A percentile compares a stretch with the other conserved stretches of the same genome.
These are phyloP conservation scores for Plestiodon gilberti DNA, from an alignment of 2,113 vertebrate genomes.

Conservation along the genomic window DNA sequence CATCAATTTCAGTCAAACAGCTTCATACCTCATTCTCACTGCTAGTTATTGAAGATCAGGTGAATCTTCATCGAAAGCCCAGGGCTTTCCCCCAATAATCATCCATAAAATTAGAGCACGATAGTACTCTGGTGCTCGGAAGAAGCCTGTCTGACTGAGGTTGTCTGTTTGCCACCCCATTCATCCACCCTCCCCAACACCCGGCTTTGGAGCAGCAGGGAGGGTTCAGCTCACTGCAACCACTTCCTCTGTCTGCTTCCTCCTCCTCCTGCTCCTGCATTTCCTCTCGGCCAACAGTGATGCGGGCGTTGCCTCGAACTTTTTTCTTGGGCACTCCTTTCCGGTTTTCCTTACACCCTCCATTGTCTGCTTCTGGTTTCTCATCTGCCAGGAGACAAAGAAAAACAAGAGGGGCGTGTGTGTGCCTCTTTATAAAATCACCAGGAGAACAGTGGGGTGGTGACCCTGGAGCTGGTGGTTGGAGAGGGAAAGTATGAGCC, in stretches of 20 bases:
- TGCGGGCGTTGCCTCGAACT: constrained; percentile 45
- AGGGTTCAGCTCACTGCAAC: constrained; percentile 57
- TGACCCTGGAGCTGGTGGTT: neutral
- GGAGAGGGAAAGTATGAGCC: neutral
- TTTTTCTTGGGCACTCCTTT: constrained; percentile 46
- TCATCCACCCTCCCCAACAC: neutral
- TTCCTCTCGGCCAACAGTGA: constrained; percentile 34
- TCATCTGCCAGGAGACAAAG: constrained; percentile 51
- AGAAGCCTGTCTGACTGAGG: neutral
- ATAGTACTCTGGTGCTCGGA: too few relatives aligned
- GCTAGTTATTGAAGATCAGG: neutral
- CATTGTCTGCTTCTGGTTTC: constrained; percentile 36
- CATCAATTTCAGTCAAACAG: neutral
- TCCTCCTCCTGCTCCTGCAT: constrained; percentile 2
- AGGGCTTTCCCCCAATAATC: neutral
- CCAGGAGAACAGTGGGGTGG: constrained; percentile 9
- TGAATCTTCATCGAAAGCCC: neutral
- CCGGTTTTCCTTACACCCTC: constrained; percentile 33
- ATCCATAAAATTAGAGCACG: neutral
- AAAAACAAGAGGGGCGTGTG: constrained; percentile 31
- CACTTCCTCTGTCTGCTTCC: neutral
- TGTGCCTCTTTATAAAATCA: neutral
- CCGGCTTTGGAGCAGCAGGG: constrained; percentile 32
- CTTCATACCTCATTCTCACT: neutral
- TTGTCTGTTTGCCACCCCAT: neutral